A percentile compares a stretch with the other conserved stretches of the same genome.
Evolutionary conservation across 2,113 vertebrate genomes (phyloP).

Genomic region (Chauna torquata): DNA sequence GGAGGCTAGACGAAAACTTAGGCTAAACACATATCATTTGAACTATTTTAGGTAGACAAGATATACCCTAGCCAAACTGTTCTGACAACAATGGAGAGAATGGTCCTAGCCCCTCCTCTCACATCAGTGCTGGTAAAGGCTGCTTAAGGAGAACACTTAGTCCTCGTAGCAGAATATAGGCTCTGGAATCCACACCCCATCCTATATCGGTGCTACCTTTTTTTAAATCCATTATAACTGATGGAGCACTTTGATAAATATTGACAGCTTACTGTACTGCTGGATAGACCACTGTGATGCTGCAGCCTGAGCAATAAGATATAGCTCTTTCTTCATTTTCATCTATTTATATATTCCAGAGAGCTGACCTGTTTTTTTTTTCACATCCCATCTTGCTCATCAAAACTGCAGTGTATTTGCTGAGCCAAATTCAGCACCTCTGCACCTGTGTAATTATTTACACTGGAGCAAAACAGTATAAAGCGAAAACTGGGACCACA

Average conservation of each 20-base stretch:
- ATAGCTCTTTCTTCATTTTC: not conserved
- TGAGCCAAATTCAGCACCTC: not conserved
- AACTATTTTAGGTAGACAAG: not conserved
- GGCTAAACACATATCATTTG: not conserved
- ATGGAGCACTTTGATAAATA: not conserved
- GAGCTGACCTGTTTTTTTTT: not conserved
- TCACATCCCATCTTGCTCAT: not conserved
- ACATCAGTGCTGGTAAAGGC: not conserved
- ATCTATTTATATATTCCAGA: not conserved
- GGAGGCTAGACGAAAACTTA: not conserved
- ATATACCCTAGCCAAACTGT: not conserved
- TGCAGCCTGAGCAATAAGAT: not conserved
- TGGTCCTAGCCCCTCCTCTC: accelerated
- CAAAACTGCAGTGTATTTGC: not conserved
- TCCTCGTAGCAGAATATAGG: not conserved
- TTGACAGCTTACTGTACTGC: not conserved
- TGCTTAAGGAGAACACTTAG: not conserved
- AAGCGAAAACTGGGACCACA: not conserved
- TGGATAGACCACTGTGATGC: accelerated
- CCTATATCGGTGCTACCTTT: not conserved
- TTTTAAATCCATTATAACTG: not conserved
- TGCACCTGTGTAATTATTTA: not conserved
- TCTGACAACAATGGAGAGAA: not conserved
- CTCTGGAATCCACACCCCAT: not conserved
- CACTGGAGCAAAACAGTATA: not conserved